Percentiles rank a stretch among this genome's conserved stretches.
Evolutionary conservation across 2,113 vertebrate species (phyloP).

Genomic region (Procavia capensis): DNA sequence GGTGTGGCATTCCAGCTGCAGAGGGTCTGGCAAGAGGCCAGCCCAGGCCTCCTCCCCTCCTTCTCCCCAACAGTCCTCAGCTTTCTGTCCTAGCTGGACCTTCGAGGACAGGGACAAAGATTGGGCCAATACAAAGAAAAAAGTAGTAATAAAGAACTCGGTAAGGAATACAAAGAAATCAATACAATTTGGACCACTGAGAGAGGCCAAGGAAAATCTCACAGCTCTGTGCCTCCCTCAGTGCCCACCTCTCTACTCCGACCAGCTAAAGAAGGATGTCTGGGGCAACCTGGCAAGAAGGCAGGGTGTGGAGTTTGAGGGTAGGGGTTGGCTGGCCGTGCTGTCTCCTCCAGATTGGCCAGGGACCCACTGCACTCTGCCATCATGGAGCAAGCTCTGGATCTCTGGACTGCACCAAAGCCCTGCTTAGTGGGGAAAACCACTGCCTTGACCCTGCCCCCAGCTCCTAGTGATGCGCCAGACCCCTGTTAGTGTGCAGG

Average conservation of each 20-base stretch:
- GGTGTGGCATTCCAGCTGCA: not conserved
- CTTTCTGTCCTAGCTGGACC: conserved; percentile 17
- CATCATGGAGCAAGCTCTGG: not conserved
- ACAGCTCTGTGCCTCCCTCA: not conserved
- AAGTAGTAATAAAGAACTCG: not conserved
- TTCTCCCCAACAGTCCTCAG: not conserved
- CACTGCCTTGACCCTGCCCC: not conserved
- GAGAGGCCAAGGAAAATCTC: not conserved
- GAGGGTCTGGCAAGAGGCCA: conserved; percentile 1
- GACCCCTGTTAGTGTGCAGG: not conserved
- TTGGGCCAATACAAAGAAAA: not conserved
- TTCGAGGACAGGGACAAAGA: not conserved
- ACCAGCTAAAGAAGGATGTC: not conserved
- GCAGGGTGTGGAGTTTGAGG: not conserved
- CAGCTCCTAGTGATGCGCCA: not conserved
- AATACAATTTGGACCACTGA: not conserved
- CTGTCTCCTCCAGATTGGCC: not conserved
- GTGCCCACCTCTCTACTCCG: not conserved
- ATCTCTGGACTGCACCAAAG: not conserved
- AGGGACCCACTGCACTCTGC: too few relatives aligned
- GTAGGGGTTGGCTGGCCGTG: not conserved
- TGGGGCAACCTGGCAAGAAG: not conserved
- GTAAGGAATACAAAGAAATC: not conserved
- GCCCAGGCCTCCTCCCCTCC: not conserved
- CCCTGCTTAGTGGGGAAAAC: not conserved